Base-by-base conservation (phyloP, 2,797 vertebrate species). In the Selene dorsalis region DNA sequence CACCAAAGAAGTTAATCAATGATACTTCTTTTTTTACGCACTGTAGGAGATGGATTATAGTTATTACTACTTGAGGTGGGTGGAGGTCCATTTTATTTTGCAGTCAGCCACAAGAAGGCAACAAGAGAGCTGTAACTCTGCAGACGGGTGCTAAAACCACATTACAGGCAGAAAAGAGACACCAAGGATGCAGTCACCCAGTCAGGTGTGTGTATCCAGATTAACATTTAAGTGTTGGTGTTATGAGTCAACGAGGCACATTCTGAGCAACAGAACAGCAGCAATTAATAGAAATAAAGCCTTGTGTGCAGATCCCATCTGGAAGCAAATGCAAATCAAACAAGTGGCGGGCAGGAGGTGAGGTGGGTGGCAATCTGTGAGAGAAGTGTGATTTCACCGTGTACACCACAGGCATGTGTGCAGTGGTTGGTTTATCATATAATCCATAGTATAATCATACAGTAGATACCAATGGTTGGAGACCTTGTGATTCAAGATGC, bases 301-400 rank as follows among this genome's bases (percentile, higher is more conserved):
- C 20, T 18, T 56, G 55, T 56, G 45, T 77, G 58, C 61, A 45
- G n/a, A 50, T 69, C 52, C 82, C 75, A 87, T 73, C 73, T 89
- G 84, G 71, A 73, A 39, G 70, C 38, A 57, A 73, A 84, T 75
- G 71, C 67, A 76, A 65, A 75, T 85, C n/a, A 71, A 75, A 70
- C 53, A 80, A 59, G 52, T 12, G 55, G 48, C 74, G 48, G 47
- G 47, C 67, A 74, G 56, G 66, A 55, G 58, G 58, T 0, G 35
- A 70, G 58, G 61, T 69, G 77, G 68, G 59, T 0, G 2, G 60
- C 52, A 75, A 70, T 78, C 81, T 73, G 79, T 12, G 28, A n/a
- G 70, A 61, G 38, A 73, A 22, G 13, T 45, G 26, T 32, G 70
- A 74, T 62, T 17, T 16, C 3, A 38, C 16, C 11, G 14, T 20